Percentiles rank a stretch among this genome's conserved stretches.
These are phyloP conservation scores for Channa striata DNA, from an alignment of 2,797 vertebrate genomes.

Conservation along the genomic window DNA sequence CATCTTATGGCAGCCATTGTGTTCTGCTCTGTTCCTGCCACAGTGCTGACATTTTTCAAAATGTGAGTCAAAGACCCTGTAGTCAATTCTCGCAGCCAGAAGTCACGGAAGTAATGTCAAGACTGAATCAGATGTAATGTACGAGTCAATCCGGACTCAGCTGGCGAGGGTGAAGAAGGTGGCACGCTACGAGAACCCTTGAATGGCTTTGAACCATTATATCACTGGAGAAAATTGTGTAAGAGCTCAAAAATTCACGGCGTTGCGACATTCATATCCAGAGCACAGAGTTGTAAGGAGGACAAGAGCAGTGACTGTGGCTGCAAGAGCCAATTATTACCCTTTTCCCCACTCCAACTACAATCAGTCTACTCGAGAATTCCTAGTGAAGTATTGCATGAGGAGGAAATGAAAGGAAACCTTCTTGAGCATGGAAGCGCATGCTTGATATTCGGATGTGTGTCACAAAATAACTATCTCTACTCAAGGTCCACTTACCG, in stretches of 20 bases:
- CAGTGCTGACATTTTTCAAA: conserved; percentile 54
- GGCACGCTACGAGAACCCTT: conserved; percentile 17
- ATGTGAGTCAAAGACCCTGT: conserved; percentile 59
- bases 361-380: conserved; percentile 1
- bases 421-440: not conserved
- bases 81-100: conserved; percentile 56
- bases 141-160: conserved; percentile 48
- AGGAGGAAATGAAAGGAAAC: not conserved
- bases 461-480: not conserved
- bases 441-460: not conserved
- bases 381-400: conserved; percentile 6
- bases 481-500: too few species aligned
- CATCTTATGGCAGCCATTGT: conserved; percentile 50
- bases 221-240: conserved; percentile 28
- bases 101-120: conserved; percentile 44
- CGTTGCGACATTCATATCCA: not conserved
- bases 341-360: not conserved
- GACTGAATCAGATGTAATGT: conserved; percentile 45
- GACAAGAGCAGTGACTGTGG: not conserved
- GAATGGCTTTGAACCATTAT: conserved; percentile 36
- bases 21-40: conserved; percentile 45
- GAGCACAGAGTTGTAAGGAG: conserved; percentile 7
- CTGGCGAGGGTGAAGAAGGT: conserved; percentile 25
- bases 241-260: conserved; percentile 22
- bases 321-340: conserved; percentile 18